Percentiles rank a stretch among this genome's conserved stretches.
phyloP scores from a whole-genome alignment of 37 sponge, comb jelly and placozoan genomes.

The Ianthella basta region DNA sequence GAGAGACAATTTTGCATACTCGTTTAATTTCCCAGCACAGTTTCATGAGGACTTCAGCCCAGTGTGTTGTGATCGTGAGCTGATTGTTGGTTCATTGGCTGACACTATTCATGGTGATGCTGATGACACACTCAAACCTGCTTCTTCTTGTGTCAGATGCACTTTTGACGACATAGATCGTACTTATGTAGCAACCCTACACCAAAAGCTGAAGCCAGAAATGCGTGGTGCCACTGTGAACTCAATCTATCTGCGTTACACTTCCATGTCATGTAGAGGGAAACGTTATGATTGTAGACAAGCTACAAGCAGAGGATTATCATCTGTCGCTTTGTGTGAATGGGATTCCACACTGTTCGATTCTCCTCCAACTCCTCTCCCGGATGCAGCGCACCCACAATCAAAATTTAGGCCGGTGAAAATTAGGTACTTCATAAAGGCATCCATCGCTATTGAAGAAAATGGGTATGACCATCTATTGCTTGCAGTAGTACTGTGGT shows the following conservation, averaged over 20 bases:
- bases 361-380: not conserved
- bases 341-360: not conserved
- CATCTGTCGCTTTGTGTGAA: not conserved
- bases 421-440: not conserved
- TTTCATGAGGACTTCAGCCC: conserved; percentile 1
- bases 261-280: too few species aligned
- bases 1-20: conserved; percentile 10
- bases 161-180: too few species aligned
- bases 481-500: not conserved
- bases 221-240: too few species aligned
- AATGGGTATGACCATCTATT: not conserved
- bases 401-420: not conserved
- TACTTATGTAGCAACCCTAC: too few species aligned
- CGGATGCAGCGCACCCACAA: not conserved
- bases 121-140: too few species aligned
- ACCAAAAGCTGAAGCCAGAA: too few species aligned
- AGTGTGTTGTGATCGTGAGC: not conserved
- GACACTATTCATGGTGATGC: not conserved
- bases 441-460: not conserved
- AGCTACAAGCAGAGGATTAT: too few species aligned
- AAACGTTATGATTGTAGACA: too few species aligned
- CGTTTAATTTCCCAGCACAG: not conserved
- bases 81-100: not conserved
- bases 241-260: too few species aligned
- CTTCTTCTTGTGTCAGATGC: too few species aligned